phyloP scores from a whole-genome alignment of 2,888 invertebrate genomes.

The Drosophila eohydei region DNA sequence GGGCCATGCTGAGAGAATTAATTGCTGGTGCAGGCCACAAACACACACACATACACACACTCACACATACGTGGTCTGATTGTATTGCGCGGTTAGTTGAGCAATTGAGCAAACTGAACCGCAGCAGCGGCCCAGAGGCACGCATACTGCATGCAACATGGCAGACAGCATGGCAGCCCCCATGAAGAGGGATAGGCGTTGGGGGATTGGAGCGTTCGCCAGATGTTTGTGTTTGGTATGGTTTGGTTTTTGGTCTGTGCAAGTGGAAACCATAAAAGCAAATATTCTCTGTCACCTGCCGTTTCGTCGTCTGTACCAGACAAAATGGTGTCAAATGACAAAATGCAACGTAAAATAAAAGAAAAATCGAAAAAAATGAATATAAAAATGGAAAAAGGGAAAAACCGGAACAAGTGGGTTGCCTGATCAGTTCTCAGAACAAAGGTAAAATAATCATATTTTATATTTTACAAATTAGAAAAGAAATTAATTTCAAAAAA shows the following conservation, averaged over 20 bases:
- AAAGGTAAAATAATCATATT: neutral
- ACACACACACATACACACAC: constrained; percentile 3
- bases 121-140: constrained; percentile 48
- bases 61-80: constrained; percentile 14
- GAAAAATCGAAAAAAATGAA: constrained; percentile 25
- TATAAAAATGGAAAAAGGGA: constrained; percentile 30
- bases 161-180: constrained; percentile 48
- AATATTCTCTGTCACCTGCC: constrained; percentile 39
- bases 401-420: constrained; percentile 45
- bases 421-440: constrained; percentile 35
- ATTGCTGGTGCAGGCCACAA: constrained; percentile 55
- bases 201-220: constrained; percentile 6
- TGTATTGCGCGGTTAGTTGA: constrained; percentile 67
- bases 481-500: too few relatives aligned
- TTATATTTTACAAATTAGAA: too few relatives aligned
- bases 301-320: constrained; percentile 49
- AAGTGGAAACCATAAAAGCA: constrained; percentile 73
- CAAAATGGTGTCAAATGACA: constrained; percentile 79
- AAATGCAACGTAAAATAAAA: constrained; percentile 67
- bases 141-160: constrained; percentile 47
- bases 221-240: constrained; percentile 57
- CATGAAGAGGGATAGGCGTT: neutral
- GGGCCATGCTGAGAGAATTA: constrained; percentile 58
- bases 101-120: constrained; percentile 73
- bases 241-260: constrained; percentile 40